Conservation (phyloP, 2,797 vertebrate species). For the Helarctos malayanus region DNA sequence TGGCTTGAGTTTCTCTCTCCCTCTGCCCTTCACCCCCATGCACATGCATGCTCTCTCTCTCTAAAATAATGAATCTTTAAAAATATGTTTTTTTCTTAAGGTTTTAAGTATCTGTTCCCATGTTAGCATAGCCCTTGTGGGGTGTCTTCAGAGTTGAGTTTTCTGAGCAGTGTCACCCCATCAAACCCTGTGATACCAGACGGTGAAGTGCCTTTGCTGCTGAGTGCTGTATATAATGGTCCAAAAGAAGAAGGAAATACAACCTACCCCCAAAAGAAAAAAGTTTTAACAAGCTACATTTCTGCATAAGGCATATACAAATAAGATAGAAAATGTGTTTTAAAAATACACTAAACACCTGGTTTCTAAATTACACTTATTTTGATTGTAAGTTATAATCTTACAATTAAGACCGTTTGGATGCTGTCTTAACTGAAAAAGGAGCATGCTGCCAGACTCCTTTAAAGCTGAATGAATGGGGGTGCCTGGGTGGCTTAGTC, state of each 20-base stretch:
- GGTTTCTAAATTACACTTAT: neutral
- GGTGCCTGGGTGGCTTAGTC: neutral
- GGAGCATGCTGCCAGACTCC: neutral
- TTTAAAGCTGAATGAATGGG: neutral
- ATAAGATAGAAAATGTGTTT: conserved; percentile 27
- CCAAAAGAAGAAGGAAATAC: neutral
- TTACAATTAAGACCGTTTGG: neutral
- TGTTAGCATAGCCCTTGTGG: neutral
- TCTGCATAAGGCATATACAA: neutral
- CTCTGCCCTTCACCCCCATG: no score
- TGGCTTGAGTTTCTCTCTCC: no score
- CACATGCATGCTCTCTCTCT: no score
- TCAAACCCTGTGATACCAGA: neutral
- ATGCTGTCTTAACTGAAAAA: conserved; percentile 29
- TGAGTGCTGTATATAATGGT: neutral
- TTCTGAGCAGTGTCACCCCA: neutral
- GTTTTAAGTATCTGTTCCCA: neutral
- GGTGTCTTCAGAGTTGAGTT: neutral
- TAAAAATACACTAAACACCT: neutral
- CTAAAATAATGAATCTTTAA: no score
- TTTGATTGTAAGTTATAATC: neutral
- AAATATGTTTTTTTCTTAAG: neutral
- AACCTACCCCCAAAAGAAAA: neutral
- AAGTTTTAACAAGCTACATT: neutral
- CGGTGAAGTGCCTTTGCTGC: neutral